These are phyloP conservation scores for Cephonodes hylas DNA, from an alignment of 2,888 invertebrate species.

Conservation along the genomic window DNA sequence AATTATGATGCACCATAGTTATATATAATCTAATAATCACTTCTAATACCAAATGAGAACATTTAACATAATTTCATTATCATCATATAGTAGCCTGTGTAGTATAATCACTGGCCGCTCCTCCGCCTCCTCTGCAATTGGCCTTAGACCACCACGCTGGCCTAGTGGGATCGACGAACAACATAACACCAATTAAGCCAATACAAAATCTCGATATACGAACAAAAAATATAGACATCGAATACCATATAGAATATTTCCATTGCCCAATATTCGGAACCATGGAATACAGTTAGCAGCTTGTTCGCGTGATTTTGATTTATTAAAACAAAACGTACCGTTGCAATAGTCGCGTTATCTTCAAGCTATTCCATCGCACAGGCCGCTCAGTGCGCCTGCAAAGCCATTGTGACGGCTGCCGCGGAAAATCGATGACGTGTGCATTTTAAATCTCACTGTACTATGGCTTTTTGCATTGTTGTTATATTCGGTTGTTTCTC, in stretches of 20 bases:
- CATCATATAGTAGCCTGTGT: too few species aligned
- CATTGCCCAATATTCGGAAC: neutral
- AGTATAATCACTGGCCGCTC: too few species aligned
- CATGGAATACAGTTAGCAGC: neutral
- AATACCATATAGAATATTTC: neutral
- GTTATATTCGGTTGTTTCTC: too few species aligned
- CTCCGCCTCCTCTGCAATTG: too few species aligned
- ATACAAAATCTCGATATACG: too few species aligned
- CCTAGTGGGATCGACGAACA: too few species aligned
- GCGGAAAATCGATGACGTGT: neutral
- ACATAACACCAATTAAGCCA: too few species aligned
- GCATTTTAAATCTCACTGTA: neutral
- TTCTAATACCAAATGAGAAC: too few species aligned
- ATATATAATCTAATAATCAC: too few species aligned
- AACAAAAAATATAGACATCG: neutral
- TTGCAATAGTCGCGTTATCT: neutral
- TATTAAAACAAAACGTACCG: slow-evolving; percentile 1
- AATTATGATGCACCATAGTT: too few species aligned
- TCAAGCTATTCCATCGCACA: neutral
- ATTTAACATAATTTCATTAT: too few species aligned
- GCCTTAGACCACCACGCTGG: too few species aligned
- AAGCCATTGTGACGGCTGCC: neutral
- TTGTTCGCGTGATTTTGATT: slow-evolving; percentile 6
- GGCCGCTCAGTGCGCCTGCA: neutral
- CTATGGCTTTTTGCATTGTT: neutral